phyloP scores from a whole-genome alignment of 2,113 vertebrate species.

The Raja brachyura region DNA sequence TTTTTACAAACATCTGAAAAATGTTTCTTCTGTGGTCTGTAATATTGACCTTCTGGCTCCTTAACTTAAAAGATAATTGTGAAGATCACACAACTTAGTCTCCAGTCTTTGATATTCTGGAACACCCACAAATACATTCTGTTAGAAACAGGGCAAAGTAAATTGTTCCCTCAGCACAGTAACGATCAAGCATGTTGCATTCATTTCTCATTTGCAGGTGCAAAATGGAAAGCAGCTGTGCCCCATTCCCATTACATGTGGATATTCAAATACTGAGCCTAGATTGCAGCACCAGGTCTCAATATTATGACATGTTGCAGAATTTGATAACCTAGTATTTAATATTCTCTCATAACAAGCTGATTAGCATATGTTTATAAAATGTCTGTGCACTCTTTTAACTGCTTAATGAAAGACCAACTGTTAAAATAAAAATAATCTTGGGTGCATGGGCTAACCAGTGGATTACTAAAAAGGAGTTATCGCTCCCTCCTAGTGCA shows the following conservation, averaged over 20 bases:
- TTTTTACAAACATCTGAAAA: not conserved
- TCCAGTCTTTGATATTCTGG: not conserved
- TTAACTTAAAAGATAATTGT: not conserved
- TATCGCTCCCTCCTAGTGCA: not conserved
- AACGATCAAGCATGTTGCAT: not conserved
- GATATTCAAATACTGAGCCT: not conserved
- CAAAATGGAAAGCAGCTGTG: not conserved
- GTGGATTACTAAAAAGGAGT: not conserved
- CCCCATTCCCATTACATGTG: not conserved
- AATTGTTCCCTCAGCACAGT: not conserved
- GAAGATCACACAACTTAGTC: not conserved
- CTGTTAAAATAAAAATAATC: not conserved
- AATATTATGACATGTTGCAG: not conserved
- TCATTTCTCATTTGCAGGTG: not conserved
- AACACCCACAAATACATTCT: not conserved
- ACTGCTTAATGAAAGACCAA: not conserved
- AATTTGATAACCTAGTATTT: not conserved
- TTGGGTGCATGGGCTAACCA: not conserved
- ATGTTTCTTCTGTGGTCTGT: not conserved
- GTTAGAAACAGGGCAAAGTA: not conserved
- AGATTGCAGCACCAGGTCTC: not conserved
- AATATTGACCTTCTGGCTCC: not conserved
- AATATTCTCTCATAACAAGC: not conserved
- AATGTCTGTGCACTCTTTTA: not conserved
- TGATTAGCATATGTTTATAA: not conserved